Conservation (phyloP, 2,888 invertebrate genomes). For the Lasioglossum pauxillum region DNA sequence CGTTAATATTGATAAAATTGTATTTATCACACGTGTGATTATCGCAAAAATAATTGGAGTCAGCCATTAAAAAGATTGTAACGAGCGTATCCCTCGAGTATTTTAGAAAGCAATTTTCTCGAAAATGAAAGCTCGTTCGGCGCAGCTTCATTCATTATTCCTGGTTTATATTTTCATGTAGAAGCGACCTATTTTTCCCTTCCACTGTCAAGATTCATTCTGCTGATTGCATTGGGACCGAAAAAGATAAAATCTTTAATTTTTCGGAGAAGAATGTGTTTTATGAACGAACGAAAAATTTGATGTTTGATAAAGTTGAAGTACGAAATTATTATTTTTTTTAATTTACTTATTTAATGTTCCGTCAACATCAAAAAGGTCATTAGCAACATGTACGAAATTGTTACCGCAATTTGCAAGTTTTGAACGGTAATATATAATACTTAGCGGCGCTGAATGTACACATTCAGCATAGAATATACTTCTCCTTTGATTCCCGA, state of each 20-base stretch:
- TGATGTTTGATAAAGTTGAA: not conserved
- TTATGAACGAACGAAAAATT: too few relatives aligned
- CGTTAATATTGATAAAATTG: not conserved
- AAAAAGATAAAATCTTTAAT: not conserved
- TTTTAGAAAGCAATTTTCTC: not conserved
- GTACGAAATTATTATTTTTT: too few relatives aligned
- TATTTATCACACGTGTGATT: not conserved
- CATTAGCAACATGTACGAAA: too few relatives aligned
- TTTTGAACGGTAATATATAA: too few relatives aligned
- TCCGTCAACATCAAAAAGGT: too few relatives aligned
- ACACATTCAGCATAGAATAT: not conserved
- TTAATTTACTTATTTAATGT: too few relatives aligned
- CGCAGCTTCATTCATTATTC: not conserved
- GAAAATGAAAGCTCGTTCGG: not conserved
- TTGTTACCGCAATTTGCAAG: too few relatives aligned
- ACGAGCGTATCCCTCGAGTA: not conserved
- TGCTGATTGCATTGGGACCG: not conserved
- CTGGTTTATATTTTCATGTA: constrained; percentile 14
- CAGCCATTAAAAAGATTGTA: not conserved
- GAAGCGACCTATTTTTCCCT: not conserved
- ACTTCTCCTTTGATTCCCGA: not conserved
- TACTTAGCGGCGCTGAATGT: not conserved
- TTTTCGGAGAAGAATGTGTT: not conserved
- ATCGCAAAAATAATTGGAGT: not conserved
- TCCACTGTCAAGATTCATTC: not conserved